Base-by-base conservation (phyloP, 2,888 invertebrate species). In the Nebria salina region DNA sequence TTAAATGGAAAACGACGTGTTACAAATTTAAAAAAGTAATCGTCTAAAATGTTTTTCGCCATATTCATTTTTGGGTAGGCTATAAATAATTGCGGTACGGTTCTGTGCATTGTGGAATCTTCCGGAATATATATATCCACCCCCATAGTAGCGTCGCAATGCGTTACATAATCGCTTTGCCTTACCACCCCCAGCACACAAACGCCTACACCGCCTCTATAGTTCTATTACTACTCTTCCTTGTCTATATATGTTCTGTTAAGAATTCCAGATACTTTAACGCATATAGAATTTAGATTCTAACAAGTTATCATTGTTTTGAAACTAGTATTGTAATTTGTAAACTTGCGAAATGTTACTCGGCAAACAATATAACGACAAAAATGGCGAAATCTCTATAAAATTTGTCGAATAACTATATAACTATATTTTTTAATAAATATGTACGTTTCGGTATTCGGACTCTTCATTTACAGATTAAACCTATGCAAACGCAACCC, bases 81-180 rank as follows among this genome's bases (percentile, higher is more conserved):
- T 13, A 70, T 70, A 70, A 70, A 70, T 70, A 26, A 70, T 70
- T 70, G 5, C 6, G 25, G 11, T 70, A n/a, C 70, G 70, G 70
- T 34, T 70, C 70, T 70, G 70, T 70, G 25, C 34, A 70, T 11
- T 4, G 66, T 66, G 66, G 66, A 66, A 66, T 66, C 66, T 66
- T 66, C 66, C 66, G n/a, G 66, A 66, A 66, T 13, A 66, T 13
- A 66, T 13, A 66, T 13, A 54, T 54, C 70, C 70, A 9, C 70
- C 26, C 15, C 70, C 70, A 34, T 9, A 70, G 25, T 34, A 15
- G 26, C 20, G 70, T 70, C 70, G 70, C 70, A 70, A 70, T 70
- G 54, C 54, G 54, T 34, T 34, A 34, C 34, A 34, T 34, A 34
- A 34, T 34, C 34, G 34, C 34, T 34, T 34, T 34, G 66, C 66